These are phyloP conservation scores for Girardinus metallicus DNA, from an alignment of 2,797 vertebrate genomes.

Conservation along the genomic window DNA sequence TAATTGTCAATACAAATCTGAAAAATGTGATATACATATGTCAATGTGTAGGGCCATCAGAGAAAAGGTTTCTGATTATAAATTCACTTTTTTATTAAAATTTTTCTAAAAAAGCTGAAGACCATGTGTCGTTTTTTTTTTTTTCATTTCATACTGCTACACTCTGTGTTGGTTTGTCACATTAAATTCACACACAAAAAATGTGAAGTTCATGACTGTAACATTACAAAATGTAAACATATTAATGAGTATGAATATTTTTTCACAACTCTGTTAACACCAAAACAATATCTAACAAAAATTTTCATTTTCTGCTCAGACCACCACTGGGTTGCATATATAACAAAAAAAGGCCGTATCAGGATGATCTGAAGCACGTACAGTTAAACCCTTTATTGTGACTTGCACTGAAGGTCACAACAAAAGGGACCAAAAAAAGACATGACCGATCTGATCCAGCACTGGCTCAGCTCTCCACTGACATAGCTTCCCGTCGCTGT, in stretches of 20 bases:
- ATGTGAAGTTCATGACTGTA: neutral
- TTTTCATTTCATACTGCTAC: neutral
- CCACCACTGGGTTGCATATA: slow-evolving; percentile 12
- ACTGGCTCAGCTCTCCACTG: slow-evolving; percentile 30
- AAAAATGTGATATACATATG: neutral
- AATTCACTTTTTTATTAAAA: neutral
- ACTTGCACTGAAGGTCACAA: slow-evolving; percentile 50
- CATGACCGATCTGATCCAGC: slow-evolving; percentile 36
- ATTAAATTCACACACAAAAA: neutral
- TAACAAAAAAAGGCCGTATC: slow-evolving; percentile 53
- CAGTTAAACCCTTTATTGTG: slow-evolving; percentile 63
- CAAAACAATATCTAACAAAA: slow-evolving; percentile 14
- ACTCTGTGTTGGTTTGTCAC: neutral
- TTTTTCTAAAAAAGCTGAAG: neutral
- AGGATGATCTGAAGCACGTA: slow-evolving; percentile 69
- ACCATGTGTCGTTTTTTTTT: neutral
- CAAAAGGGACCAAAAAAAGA: slow-evolving; percentile 64
- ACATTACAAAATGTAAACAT: neutral
- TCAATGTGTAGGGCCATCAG: neutral
- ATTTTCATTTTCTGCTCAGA: slow-evolving; percentile 22
- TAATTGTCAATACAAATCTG: neutral
- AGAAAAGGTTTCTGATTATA: neutral
- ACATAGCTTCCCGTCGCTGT: slow-evolving; percentile 38
- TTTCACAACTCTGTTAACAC: neutral
- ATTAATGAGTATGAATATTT: neutral